Conservation (phyloP, 2,113 vertebrate species). For the Eublepharis macularius region DNA sequence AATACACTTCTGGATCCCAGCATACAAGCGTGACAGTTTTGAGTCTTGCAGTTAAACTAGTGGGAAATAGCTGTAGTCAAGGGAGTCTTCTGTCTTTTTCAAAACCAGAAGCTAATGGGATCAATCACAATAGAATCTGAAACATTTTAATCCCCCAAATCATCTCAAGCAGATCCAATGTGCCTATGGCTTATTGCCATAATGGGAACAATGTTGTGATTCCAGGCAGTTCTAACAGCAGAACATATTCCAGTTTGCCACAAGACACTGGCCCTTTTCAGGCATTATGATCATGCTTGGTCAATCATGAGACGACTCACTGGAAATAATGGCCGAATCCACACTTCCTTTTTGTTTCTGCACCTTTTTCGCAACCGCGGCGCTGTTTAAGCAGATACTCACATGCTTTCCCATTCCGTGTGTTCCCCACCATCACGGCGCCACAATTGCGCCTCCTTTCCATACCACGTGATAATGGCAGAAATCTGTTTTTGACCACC, state of each 20-base stretch:
- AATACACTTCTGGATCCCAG: constrained; percentile 48
- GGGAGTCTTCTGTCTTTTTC: constrained; percentile 26
- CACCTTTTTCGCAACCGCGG: too few relatives aligned
- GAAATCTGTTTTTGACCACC: too few relatives aligned
- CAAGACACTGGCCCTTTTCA: background rate
- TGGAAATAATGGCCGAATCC: too few relatives aligned
- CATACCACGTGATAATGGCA: too few relatives aligned
- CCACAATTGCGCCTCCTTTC: too few relatives aligned
- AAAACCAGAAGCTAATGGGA: background rate
- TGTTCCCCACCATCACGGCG: too few relatives aligned
- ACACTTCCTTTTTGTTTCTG: too few relatives aligned
- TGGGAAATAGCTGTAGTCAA: constrained; percentile 30
- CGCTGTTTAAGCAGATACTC: too few relatives aligned
- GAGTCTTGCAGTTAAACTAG: constrained; percentile 26
- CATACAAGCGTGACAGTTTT: constrained; percentile 18
- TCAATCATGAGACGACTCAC: too few relatives aligned
- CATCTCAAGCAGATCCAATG: background rate
- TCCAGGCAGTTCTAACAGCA: background rate
- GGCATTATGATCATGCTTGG: too few relatives aligned
- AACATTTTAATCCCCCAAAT: background rate
- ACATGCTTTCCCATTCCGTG: too few relatives aligned
- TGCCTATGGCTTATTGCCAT: background rate
- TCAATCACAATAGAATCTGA: background rate
- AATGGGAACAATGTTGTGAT: background rate
- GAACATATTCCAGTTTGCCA: background rate